Evolutionary conservation across 2,113 vertebrate species (phyloP).

Genomic region (Barbus barbus): DNA sequence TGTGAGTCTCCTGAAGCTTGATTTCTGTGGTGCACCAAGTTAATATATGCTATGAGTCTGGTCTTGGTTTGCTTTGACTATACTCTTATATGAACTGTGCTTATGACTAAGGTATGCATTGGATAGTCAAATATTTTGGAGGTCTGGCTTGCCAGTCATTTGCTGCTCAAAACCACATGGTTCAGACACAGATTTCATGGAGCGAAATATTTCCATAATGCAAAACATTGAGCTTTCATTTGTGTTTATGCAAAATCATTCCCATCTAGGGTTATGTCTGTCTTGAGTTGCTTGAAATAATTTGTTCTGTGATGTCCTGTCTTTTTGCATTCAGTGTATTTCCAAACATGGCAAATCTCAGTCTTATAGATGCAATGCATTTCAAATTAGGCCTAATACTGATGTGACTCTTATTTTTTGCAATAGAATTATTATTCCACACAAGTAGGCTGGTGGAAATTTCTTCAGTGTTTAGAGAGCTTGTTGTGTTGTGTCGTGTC

Average conservation of each 20-base stretch:
- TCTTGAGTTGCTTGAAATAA: neutral
- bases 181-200: conserved; percentile 27
- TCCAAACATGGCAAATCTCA: neutral
- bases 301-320: neutral
- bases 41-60: neutral
- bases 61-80: neutral
- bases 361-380: neutral
- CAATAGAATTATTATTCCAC: neutral
- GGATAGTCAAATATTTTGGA: conserved; percentile 14
- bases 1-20: neutral
- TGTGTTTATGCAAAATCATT: conserved; percentile 23
- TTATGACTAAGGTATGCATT: neutral
- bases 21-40: neutral
- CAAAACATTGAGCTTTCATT: conserved; percentile 38
- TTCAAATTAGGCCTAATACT: neutral
- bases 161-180: neutral
- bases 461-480: neutral
- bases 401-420: neutral
- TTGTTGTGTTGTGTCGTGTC: neutral
- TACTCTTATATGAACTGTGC: neutral
- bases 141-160: neutral
- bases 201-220: conserved; percentile 50
- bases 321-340: neutral
- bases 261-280: neutral
- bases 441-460: neutral